Base-by-base conservation (phyloP, 2,888 invertebrate species). In the Napeogenes sylphis region DNA sequence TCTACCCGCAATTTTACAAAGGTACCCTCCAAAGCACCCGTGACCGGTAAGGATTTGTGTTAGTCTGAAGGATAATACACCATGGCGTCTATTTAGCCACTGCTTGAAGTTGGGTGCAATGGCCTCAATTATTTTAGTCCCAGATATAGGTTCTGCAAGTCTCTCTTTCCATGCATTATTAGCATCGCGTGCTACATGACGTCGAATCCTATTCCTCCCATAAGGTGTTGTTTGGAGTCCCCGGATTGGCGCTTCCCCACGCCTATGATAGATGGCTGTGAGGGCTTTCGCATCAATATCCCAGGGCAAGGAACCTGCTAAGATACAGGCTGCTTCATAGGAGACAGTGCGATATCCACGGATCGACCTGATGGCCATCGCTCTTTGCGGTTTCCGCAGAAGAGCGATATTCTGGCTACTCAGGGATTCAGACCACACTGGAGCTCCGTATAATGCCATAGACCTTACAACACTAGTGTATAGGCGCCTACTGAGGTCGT, bases 361-460 rank as follows among this genome's bases (percentile, higher is more conserved):
- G 6, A 47, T 21, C 53, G 32, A 58, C 58, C 64, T 58, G 63
- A 67, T 33, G 59, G 58, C 51, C 32, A 58, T 32, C 4, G 14
- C 13, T 14, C 58, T 14, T 12, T 58, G 58, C 47, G 46, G 13
- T 13, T 35, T 58, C 6, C 14, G 5, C 3, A 58, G 32, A 30
- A 32, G 8, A 21, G 56, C 57, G 8, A 14, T 45, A 21, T 21
- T 21, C 5, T 10, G 14, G n/a, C 30, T 14, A 8, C 8, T 21
- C 45, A 45, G 56, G 3, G 30, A 30, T 4, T 45, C 4, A 8
- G 56, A 45, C 63, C 57, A 63, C 13, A 60, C 56, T 12, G 60
- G 63, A 12, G 63, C 57, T 1, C 59, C 63, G 14, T 60, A 60
- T 6, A 64, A 35, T 3, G 60, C 58, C 13, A 64, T 60, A 3